Conservation (phyloP, 2,888 invertebrate species). For the Drosophila siamana region DNA sequence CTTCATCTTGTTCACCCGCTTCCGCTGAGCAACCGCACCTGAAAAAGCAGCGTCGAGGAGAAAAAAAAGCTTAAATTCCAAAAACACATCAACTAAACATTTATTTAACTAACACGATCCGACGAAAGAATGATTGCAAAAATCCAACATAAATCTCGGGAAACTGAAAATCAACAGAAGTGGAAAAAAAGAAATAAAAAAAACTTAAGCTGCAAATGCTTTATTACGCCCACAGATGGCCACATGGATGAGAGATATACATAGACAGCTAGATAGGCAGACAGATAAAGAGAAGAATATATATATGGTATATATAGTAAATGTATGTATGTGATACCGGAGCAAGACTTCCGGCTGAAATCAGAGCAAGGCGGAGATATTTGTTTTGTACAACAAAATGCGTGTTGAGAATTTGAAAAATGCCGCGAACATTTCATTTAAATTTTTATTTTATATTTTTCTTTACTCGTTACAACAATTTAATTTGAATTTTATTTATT, state of each 20-base stretch:
- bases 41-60: slow-evolving; percentile 56
- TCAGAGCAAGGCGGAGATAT: slow-evolving; percentile 38
- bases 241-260: slow-evolving; percentile 56
- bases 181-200: slow-evolving; percentile 44
- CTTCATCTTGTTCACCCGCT: slow-evolving; percentile 25
- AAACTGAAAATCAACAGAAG: slow-evolving; percentile 53
- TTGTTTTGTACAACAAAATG: slow-evolving; percentile 17
- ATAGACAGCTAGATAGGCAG: slow-evolving; percentile 15
- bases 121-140: slow-evolving; percentile 75
- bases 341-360: slow-evolving; percentile 69
- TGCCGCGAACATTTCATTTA: slow-evolving; percentile 53
- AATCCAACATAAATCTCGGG: slow-evolving; percentile 73
- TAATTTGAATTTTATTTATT: slow-evolving; percentile 74
- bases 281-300: slow-evolving; percentile 22
- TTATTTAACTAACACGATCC: slow-evolving; percentile 64
- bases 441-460: slow-evolving; percentile 18
- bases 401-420: slow-evolving; percentile 50
- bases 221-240: slow-evolving; percentile 77
- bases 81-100: slow-evolving; percentile 67
- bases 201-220: slow-evolving; percentile 71
- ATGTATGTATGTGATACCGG: slow-evolving; percentile 71
- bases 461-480: slow-evolving; percentile 51
- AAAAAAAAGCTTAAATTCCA: slow-evolving; percentile 35
- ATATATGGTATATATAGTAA: slow-evolving; percentile 24
- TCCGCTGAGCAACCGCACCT: slow-evolving; percentile 65